Base-by-base conservation (phyloP, 2,797 vertebrate species). In the Epinephelus coioides region DNA sequence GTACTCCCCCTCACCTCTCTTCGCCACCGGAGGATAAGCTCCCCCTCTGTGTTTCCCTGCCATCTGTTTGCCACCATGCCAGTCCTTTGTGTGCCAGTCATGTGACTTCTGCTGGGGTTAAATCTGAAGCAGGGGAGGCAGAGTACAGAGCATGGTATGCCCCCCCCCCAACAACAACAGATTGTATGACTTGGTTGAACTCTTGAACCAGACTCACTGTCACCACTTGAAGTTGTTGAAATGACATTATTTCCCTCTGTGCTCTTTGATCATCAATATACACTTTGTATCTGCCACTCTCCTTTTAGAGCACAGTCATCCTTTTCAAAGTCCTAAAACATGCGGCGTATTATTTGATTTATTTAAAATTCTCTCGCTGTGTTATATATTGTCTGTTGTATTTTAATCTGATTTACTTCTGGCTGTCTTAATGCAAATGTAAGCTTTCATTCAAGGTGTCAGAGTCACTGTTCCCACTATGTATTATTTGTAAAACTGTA, bases 21-120 rank as follows among this genome's bases (percentile, higher is more conserved):
- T 34, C 7, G 1, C 7, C 34, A 7, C 34, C 7, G 7, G 34
- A 34, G 34, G 34, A 34, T 34, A 34, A 34, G 34, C 34, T 8
- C 43, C 56, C 63, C 61, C 30, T 19, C 56, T 50, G 64, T 66
- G 69, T 53, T 75, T 69, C 65, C 61, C 67, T 60, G 79, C n/a
- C 0, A 3, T 34, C 49, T 68, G 53, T 79, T 49, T 54, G 62
- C 77, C 69, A 47, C 72, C 70, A 56, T 75, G 76, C 74, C 84
- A 65, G 54, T 9, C 61, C 57, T 81, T 72, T 88, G 61, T 83
- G 78, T 85, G 76, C 70, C 79, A 80, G 69, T 85, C 76, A 78
- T 79, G 78, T 72, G 78, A 76, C 68, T 54, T 47, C 5, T 64
- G 68, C 34, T 59, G 18, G 49, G 65, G 74, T 61, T 64, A 66